These are phyloP conservation scores for Drosophila bipectinata DNA, from an alignment of 1,140 invertebrate species.

Conservation along the genomic window DNA sequence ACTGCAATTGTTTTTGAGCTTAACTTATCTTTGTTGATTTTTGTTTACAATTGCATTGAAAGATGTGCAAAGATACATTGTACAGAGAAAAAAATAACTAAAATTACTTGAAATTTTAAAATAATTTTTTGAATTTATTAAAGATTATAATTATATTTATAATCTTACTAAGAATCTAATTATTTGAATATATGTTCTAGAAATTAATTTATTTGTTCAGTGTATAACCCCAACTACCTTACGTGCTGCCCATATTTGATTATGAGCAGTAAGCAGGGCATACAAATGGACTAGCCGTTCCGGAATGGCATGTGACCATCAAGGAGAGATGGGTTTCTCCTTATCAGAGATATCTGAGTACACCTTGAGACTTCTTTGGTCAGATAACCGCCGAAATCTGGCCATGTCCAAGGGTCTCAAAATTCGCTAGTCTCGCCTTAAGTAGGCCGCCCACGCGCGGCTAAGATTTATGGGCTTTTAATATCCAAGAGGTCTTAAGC, in stretches of 20 bases:
- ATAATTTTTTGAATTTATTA: too few relatives aligned
- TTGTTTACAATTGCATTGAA: conserved; percentile 21
- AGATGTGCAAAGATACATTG: conserved; percentile 25
- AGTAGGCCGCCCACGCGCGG: conserved; percentile 45
- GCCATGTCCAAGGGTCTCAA: conserved; percentile 25
- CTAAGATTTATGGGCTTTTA: conserved; percentile 36
- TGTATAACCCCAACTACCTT: conserved; percentile 18
- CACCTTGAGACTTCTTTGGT: conserved; percentile 29
- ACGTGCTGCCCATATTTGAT: conserved; percentile 38
- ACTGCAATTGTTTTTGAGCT: conserved; percentile 51
- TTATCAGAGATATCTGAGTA: conserved; percentile 17
- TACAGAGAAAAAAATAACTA: conserved; percentile 1
- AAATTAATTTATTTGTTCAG: neutral
- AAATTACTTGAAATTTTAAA: too few relatives aligned
- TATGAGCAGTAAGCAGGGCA: conserved; percentile 11
- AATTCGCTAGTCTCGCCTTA: conserved; percentile 31
- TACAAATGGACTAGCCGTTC: conserved; percentile 41
- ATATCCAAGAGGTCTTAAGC: conserved; percentile 9
- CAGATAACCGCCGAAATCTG: conserved; percentile 45
- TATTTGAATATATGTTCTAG: too few relatives aligned
- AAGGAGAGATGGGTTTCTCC: conserved; percentile 19
- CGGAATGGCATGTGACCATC: conserved; percentile 24
- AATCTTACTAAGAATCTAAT: too few relatives aligned
- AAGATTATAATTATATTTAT: too few relatives aligned
- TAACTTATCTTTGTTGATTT: conserved; percentile 29